Conservation (phyloP, 2,888 invertebrate species). For the Apodemia hepburni region DNA sequence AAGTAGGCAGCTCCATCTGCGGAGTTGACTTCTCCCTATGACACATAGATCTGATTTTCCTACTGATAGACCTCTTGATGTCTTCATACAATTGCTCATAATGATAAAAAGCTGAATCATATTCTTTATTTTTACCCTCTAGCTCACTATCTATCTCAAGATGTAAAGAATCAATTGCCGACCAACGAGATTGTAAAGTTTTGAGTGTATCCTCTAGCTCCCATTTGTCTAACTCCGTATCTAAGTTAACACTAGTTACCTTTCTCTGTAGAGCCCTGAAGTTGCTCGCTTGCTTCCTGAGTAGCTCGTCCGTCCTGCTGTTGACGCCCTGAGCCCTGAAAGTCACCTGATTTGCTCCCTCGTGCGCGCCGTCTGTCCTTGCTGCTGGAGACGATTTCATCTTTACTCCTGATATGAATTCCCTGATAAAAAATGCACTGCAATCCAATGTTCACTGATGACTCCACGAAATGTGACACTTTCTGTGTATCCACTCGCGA, state of each 20-base stretch:
- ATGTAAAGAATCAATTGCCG: slow-evolving; percentile 15
- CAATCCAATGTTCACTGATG: no score
- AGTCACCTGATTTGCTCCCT: not conserved
- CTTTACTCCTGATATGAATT: no score
- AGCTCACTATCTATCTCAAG: slow-evolving; percentile 15
- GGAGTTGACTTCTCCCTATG: slow-evolving; percentile 17
- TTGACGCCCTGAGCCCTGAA: slow-evolving; percentile 18
- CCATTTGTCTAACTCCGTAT: slow-evolving; percentile 7
- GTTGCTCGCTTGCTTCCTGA: slow-evolving; percentile 22
- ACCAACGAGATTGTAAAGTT: slow-evolving; percentile 15
- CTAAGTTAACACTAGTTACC: slow-evolving; percentile 8
- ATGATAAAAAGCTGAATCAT: slow-evolving; percentile 11
- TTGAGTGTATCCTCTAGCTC: slow-evolving; percentile 10
- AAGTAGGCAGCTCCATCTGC: slow-evolving; percentile 15
- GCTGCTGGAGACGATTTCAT: no score
- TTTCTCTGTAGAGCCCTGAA: slow-evolving; percentile 22
- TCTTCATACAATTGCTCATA: slow-evolving; percentile 10
- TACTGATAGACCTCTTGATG: slow-evolving; percentile 13
- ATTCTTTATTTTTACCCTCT: slow-evolving; percentile 18
- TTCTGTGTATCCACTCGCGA: no score
- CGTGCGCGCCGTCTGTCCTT: no score
- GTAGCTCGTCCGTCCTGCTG: slow-evolving; percentile 22
- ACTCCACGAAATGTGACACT: no score
- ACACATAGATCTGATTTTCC: slow-evolving; percentile 9
- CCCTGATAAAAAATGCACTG: no score